phyloP scores from a whole-genome alignment of 2,113 vertebrate species.

The Paedocypris sp. region DNA sequence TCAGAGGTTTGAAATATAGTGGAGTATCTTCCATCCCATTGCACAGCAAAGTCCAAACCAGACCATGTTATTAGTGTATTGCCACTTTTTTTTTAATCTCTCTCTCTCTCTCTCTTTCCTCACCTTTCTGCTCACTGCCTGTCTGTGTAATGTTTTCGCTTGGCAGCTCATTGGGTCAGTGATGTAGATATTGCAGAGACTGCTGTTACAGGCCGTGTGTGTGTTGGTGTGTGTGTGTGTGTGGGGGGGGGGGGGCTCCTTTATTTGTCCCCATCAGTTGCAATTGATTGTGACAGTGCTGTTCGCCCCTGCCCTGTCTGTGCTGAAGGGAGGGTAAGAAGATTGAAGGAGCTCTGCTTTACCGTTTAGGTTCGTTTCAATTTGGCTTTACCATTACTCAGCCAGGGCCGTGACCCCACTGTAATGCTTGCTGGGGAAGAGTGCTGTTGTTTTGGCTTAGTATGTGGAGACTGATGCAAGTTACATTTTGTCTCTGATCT shows the following conservation, averaged over 20 bases:
- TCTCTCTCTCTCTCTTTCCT: neutral
- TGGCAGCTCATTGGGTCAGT: slow-evolving; percentile 20
- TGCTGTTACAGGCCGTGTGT: slow-evolving; percentile 18
- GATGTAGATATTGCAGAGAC: slow-evolving; percentile 30
- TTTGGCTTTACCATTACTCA: slow-evolving; percentile 53
- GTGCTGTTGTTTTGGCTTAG: slow-evolving; percentile 20
- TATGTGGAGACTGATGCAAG: slow-evolving; percentile 11
- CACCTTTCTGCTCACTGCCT: slow-evolving; percentile 1
- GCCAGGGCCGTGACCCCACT: slow-evolving; percentile 54
- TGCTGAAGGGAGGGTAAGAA: slow-evolving; percentile 1
- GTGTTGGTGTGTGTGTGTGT: too few species aligned
- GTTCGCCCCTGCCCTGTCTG: slow-evolving; percentile 25
- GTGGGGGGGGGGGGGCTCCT: slow-evolving; percentile 29
- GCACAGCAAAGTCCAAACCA: neutral
- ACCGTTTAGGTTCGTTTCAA: slow-evolving; percentile 37
- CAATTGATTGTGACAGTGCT: slow-evolving; percentile 53
- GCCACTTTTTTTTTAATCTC: slow-evolving; percentile 1
- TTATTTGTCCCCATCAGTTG: slow-evolving; percentile 37
- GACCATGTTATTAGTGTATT: neutral
- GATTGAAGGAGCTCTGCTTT: neutral
- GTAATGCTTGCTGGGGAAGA: slow-evolving; percentile 35
- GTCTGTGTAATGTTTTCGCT: slow-evolving; percentile 23
- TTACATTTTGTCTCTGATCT: too few species aligned
- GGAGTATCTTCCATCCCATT: neutral
- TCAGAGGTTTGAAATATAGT: too few species aligned